Conservation (phyloP, 1,140 invertebrate species). For the Macrocentrus cingulum region DNA sequence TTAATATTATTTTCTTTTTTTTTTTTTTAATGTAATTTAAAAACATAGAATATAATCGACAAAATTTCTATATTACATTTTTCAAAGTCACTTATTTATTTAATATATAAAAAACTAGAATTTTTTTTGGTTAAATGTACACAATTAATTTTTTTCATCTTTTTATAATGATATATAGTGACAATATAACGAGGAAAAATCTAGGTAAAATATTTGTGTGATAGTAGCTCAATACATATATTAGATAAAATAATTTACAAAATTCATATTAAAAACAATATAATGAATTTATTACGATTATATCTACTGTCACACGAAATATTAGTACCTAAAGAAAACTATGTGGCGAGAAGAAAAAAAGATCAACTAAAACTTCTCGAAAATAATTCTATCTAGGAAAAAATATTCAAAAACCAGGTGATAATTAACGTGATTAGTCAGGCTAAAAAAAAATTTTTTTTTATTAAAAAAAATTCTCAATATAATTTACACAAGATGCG, state of each 20-base stretch:
- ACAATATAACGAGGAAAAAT: constrained; percentile 31
- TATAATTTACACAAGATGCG: too few relatives aligned
- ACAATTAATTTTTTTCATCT: too few relatives aligned
- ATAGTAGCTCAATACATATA: not conserved
- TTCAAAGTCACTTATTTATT: constrained; percentile 25
- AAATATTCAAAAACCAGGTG: too few relatives aligned
- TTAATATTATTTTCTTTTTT: too few relatives aligned
- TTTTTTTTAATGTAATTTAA: not conserved
- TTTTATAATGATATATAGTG: constrained; percentile 36
- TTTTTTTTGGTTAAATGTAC: constrained; percentile 55
- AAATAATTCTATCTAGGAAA: not conserved
- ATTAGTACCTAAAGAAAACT: not conserved
- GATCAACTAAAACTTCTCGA: not conserved
- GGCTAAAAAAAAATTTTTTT: too few relatives aligned
- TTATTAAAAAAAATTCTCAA: too few relatives aligned
- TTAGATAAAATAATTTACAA: constrained; percentile 10
- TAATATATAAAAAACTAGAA: constrained; percentile 59
- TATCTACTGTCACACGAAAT: not conserved
- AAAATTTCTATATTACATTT: not conserved
- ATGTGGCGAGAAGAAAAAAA: not conserved
- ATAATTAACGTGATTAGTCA: too few relatives aligned
- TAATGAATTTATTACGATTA: not conserved
- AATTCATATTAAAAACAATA: not conserved
- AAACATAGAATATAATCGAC: not conserved
- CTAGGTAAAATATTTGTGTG: constrained; percentile 14